Evolutionary conservation across 2,113 vertebrate species (phyloP).

Genomic region (Lanius ludovicianus): DNA sequence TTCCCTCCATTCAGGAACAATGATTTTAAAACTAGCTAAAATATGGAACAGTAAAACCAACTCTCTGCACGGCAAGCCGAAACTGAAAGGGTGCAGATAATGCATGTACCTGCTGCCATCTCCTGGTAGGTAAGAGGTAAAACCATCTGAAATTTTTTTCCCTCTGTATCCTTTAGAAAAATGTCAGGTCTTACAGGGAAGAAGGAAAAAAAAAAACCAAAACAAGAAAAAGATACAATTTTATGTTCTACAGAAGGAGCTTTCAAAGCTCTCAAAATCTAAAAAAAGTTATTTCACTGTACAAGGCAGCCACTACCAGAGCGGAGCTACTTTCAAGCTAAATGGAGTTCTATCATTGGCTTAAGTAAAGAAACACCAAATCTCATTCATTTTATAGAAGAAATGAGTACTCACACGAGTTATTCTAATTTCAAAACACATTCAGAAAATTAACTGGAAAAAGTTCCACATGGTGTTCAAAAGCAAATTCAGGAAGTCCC

Average conservation of each 20-base stretch:
- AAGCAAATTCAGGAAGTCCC: background rate
- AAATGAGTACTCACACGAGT: background rate
- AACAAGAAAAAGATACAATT: background rate
- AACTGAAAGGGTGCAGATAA: background rate
- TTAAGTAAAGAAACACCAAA: background rate
- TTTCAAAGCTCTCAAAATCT: background rate
- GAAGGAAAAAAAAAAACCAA: background rate
- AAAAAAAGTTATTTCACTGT: background rate
- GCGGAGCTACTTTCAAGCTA: background rate
- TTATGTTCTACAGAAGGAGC: background rate
- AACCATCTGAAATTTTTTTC: background rate
- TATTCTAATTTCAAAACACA: background rate
- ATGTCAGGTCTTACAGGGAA: background rate
- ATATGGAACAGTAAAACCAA: background rate
- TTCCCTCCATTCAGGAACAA: background rate
- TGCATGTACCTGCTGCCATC: conserved; percentile 48
- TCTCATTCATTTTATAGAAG: background rate
- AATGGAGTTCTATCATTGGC: background rate
- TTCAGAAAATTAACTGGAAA: background rate
- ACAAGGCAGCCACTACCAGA: background rate
- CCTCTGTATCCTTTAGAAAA: background rate
- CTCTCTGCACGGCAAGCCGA: background rate
- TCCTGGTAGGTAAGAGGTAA: conserved; percentile 12
- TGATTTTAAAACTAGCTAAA: background rate
- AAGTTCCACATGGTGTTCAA: background rate